These are phyloP conservation scores for Sanderia malayensis DNA, from an alignment of 30 jellyfish, hydroid and myxozoan species.

Conservation along the genomic window DNA sequence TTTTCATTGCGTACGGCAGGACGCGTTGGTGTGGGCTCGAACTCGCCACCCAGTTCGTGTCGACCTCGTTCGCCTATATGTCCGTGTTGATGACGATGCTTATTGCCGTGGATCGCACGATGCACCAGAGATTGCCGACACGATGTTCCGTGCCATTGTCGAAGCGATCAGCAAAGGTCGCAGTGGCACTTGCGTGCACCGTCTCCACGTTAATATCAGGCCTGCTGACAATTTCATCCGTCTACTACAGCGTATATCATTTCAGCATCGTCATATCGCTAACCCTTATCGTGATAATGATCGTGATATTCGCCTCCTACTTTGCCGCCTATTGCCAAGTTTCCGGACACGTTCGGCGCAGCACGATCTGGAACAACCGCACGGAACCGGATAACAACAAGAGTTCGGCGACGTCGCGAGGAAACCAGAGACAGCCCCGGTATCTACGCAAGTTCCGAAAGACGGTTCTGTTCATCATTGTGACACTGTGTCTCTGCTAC, in stretches of 20 bases:
- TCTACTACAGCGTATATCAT: slow-evolving; percentile 23
- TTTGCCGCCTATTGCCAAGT: slow-evolving; percentile 29
- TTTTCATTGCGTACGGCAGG: slow-evolving; percentile 23
- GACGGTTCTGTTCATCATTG: slow-evolving; percentile 20
- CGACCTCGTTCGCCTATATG: slow-evolving; percentile 27
- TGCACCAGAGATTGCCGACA: slow-evolving; percentile 42
- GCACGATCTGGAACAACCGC: slow-evolving; percentile 33
- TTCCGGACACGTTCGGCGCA: slow-evolving; percentile 22
- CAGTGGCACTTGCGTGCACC: background rate
- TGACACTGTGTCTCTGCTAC: slow-evolving; percentile 33
- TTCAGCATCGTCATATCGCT: slow-evolving; percentile 13
- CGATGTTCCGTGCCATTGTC: slow-evolving; percentile 10
- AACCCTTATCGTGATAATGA: slow-evolving; percentile 4
- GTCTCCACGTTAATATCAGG: slow-evolving; percentile 3
- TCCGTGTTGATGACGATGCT: slow-evolving; percentile 44
- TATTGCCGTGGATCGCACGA: slow-evolving; percentile 35
- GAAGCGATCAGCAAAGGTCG: slow-evolving; percentile 7
- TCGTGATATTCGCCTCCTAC: slow-evolving; percentile 26
- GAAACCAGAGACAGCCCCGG: slow-evolving; percentile 24
- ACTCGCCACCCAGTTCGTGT: slow-evolving; percentile 38
- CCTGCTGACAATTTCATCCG: slow-evolving; percentile 36
- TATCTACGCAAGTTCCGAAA: slow-evolving; percentile 32
- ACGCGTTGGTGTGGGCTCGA: slow-evolving; percentile 22
- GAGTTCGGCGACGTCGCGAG: background rate
- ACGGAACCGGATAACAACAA: background rate